Conservation (phyloP, 2,797 vertebrate species). For the Sebastes matsubarae region DNA sequence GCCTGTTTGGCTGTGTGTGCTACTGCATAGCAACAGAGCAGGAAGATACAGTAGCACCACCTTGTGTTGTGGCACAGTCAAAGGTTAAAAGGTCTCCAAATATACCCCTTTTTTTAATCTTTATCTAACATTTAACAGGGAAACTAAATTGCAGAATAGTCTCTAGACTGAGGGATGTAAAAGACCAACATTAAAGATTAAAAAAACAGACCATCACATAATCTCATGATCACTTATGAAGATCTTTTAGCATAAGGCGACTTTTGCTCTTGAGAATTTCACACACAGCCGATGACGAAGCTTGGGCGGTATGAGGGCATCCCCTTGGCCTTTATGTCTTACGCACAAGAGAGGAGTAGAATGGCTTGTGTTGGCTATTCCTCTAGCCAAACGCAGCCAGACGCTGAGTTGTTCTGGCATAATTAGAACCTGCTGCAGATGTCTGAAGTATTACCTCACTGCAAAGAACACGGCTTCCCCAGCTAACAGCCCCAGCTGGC, state of each 20-base stretch:
- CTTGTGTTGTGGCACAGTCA: slow-evolving; percentile 75
- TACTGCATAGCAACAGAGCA: slow-evolving; percentile 32
- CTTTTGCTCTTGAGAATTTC: slow-evolving; percentile 35
- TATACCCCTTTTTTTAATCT: neutral
- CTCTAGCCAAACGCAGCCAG: slow-evolving; percentile 70
- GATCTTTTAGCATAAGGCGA: neutral
- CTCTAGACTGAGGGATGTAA: neutral
- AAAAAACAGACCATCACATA: neutral
- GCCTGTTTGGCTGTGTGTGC: slow-evolving; percentile 37
- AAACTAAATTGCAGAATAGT: neutral
- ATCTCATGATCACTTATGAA: neutral
- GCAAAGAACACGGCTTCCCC: slow-evolving; percentile 78
- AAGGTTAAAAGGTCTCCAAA: slow-evolving; percentile 54
- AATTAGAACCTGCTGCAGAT: slow-evolving; percentile 83
- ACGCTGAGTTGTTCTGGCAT: slow-evolving; percentile 77
- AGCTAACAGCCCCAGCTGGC: slow-evolving; percentile 74
- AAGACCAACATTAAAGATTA: neutral
- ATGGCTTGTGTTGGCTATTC: slow-evolving; percentile 69
- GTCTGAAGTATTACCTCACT: slow-evolving; percentile 80
- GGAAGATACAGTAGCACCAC: slow-evolving; percentile 79
- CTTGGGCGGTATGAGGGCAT: slow-evolving; percentile 62
- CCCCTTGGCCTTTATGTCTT: slow-evolving; percentile 67
- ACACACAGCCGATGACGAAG: slow-evolving; percentile 48
- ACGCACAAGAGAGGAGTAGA: slow-evolving; percentile 60
- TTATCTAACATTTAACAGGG: neutral